Percentiles rank a stretch among this genome's conserved stretches.
Conservation (phyloP, 2,797 vertebrate species). For the Falco rusticolus region DNA sequence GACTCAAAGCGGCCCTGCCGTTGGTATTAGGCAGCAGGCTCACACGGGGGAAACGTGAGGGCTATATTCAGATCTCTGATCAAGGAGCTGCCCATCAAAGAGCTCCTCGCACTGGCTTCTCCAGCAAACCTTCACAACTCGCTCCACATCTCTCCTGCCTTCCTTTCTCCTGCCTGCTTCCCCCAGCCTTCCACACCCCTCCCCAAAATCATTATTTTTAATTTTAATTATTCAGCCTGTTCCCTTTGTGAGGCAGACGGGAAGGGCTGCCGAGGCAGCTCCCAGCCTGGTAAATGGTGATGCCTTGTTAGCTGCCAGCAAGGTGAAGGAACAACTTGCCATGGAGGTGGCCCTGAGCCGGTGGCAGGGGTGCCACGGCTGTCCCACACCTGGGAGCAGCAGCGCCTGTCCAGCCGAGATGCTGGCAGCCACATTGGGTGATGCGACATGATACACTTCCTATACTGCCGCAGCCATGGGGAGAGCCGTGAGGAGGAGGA, state of each 20-base stretch:
- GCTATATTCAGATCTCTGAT: constrained; percentile 65
- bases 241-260: accelerated
- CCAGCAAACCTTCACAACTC: neutral
- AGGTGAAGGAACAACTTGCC: neutral
- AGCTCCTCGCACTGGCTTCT: constrained; percentile 13
- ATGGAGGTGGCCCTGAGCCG: neutral
- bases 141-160: neutral
- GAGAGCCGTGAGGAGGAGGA: neutral
- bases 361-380: neutral
- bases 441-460: accelerated
- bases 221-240: neutral
- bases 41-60: constrained; percentile 56
- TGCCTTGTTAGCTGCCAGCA: neutral
- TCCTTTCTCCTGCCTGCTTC: neutral
- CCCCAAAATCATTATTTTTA: neutral
- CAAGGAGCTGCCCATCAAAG: constrained; percentile 74
- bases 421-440: neutral
- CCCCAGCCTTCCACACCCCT: neutral
- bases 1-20: constrained; percentile 25
- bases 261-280: neutral
- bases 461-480: accelerated
- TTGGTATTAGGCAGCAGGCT: constrained; percentile 57
- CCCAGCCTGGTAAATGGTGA: neutral
- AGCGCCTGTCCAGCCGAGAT: accelerated
- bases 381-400: neutral